phyloP scores from a whole-genome alignment of 2,888 invertebrate genomes.

The Callosobruchus maculatus region DNA sequence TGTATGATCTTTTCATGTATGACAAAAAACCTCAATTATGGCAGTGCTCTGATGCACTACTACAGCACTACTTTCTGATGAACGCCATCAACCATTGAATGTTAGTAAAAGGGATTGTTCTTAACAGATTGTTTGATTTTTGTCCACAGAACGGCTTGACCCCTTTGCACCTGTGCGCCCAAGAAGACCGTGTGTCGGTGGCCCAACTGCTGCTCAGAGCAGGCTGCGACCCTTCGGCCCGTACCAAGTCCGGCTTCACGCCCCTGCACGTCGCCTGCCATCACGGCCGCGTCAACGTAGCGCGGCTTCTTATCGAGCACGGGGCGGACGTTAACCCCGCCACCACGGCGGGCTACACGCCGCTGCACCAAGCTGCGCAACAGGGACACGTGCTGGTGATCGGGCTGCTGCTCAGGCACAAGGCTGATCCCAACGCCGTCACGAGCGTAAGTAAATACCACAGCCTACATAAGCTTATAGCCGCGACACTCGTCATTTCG shows the following conservation, averaged over 20 bases:
- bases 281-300: conserved; percentile 91
- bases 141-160: conserved; percentile 77
- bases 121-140: too few relatives aligned
- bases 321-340: conserved; percentile 81
- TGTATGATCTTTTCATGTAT: too few relatives aligned
- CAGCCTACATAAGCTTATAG: too few relatives aligned
- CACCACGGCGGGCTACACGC: conserved; percentile 83
- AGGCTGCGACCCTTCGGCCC: conserved; percentile 69
- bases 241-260: conserved; percentile 86
- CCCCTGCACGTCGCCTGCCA: conserved; percentile 96
- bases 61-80: too few relatives aligned
- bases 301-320: conserved; percentile 82
- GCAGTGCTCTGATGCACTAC: too few relatives aligned
- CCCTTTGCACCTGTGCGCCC: conserved; percentile 91
- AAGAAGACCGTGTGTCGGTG: conserved; percentile 87
- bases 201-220: conserved; percentile 76
- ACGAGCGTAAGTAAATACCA: conserved; percentile 81
- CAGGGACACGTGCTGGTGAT: conserved; percentile 92
- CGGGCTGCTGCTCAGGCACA: conserved; percentile 84
- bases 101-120: too few relatives aligned
- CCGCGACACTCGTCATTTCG: too few relatives aligned
- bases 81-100: too few relatives aligned
- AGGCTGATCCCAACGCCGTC: conserved; percentile 90
- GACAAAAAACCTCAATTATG: too few relatives aligned
- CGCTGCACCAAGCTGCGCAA: conserved; percentile 96